Evolutionary conservation across 2,888 invertebrate genomes (phyloP), one percentile per base, ranked within the genome.

Genomic region (Lithophane socia): DNA sequence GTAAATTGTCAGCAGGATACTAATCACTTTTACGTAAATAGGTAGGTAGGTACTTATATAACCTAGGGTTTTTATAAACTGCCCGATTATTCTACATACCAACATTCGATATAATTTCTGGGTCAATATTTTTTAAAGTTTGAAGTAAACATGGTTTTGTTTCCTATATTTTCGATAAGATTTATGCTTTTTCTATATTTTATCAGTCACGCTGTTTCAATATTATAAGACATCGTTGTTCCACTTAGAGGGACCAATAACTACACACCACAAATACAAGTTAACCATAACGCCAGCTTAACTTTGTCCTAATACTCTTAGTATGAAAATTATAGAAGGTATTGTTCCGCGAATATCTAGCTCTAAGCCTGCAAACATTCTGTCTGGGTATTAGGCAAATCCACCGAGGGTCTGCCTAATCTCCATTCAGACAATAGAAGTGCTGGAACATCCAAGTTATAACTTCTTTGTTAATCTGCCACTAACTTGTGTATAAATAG

Each of bases 381-480:
- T 74, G 79, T 75, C 76, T 75, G 58, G 70, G 73, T 77, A 82
- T 86, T 83, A 88, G 77, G 77, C 61, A 82, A 88, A 87, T 83
- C 79, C 75, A 78, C 74, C n/a, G 80, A 76, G 79, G 74, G 74
- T 78, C 75, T 75, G 47, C 75, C 72, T 85, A 86, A 87, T 88
- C 86, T 88, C 82, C 71, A 82, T 86, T 83, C 76, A 85, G 67
- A 88, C 79, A 87, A 88, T 86, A 81, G 83, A 70, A 81, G 49
- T 77, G 63, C 49, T 79, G 60, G 83, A 83, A 83, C 79, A 82
- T 77, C 71, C 70, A 76, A 86, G 88, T 86, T 83, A 83, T 86
- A 87, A 86, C 82, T 86, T 85, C 84, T 86, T 86, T 86, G 88
- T 83, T 87, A 86, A 87, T 83, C 83, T 79, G 74, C 86, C 73